These are phyloP conservation scores for Eilema depressum DNA, from an alignment of 2,888 invertebrate species.

Conservation along the genomic window DNA sequence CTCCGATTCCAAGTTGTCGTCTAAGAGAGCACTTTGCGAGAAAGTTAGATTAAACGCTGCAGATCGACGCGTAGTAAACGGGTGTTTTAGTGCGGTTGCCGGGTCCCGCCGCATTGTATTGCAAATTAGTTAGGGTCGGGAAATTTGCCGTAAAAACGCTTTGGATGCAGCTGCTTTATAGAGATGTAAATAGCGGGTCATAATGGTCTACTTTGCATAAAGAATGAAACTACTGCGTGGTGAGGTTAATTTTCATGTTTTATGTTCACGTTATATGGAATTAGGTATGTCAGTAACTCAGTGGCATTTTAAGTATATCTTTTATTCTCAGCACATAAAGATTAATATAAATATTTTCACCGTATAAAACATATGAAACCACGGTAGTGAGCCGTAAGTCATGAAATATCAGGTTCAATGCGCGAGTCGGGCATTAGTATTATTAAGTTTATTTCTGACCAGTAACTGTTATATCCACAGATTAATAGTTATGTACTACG, in stretches of 20 bases:
- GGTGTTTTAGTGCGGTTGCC: constrained; percentile 64
- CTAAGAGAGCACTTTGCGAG: constrained; percentile 68
- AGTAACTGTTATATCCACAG: too few relatives aligned
- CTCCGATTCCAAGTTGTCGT: constrained; percentile 63
- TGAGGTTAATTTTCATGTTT: constrained; percentile 16
- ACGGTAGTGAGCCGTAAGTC: not conserved
- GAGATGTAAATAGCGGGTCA: constrained; percentile 23
- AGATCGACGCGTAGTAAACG: constrained; percentile 73
- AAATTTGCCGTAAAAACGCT: constrained; percentile 45
- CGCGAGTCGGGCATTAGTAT: too few relatives aligned
- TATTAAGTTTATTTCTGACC: too few relatives aligned
- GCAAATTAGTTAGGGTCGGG: constrained; percentile 68
- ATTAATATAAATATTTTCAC: too few relatives aligned
- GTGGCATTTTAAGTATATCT: not conserved
- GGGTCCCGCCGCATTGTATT: constrained; percentile 69
- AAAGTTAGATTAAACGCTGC: constrained; percentile 81
- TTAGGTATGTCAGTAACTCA: too few relatives aligned
- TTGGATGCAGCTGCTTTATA: constrained; percentile 29
- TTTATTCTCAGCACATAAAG: not conserved
- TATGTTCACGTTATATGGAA: not conserved
- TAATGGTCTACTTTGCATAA: constrained; percentile 26
- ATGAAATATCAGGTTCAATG: too few relatives aligned
- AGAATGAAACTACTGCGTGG: constrained; percentile 11
- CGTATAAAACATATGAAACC: not conserved
- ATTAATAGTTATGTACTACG: too few relatives aligned